Conservation (phyloP, 2,888 invertebrate species). For the Onthophagus sagittarius region DNA sequence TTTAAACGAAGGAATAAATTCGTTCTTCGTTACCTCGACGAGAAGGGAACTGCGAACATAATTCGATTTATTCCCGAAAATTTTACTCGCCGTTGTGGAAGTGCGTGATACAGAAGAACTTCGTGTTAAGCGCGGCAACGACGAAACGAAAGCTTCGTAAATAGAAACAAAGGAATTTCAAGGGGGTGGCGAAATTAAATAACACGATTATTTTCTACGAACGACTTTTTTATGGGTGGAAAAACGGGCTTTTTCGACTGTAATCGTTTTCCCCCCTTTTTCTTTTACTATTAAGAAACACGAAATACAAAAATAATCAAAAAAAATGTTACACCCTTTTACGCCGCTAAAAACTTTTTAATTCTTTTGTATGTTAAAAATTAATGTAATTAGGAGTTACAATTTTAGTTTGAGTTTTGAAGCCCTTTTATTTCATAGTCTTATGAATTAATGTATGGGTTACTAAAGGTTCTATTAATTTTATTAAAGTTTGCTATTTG, state of each 20-base stretch:
- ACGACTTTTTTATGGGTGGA: background rate
- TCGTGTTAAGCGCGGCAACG: too few species aligned
- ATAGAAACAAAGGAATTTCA: background rate
- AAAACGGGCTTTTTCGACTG: background rate
- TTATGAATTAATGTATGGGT: too few species aligned
- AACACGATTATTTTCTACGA: background rate
- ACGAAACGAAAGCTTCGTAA: background rate
- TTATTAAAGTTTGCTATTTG: too few species aligned
- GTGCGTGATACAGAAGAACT: background rate
- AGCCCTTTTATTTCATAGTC: too few species aligned
- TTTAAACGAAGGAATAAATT: background rate
- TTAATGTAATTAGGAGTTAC: too few species aligned
- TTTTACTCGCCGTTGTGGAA: background rate
- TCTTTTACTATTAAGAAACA: background rate
- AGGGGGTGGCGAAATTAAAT: background rate
- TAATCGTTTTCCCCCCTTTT: background rate
- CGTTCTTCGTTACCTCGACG: background rate
- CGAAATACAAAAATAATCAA: background rate
- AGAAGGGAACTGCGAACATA: background rate
- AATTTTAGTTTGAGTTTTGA: too few species aligned
- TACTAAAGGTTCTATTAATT: too few species aligned
- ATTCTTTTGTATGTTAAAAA: too few species aligned
- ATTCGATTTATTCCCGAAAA: background rate
- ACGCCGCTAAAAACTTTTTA: too few species aligned
- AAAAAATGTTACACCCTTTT: too few species aligned